Base-by-base conservation (phyloP, 2,797 vertebrate genomes). In the Varecia variegata region DNA sequence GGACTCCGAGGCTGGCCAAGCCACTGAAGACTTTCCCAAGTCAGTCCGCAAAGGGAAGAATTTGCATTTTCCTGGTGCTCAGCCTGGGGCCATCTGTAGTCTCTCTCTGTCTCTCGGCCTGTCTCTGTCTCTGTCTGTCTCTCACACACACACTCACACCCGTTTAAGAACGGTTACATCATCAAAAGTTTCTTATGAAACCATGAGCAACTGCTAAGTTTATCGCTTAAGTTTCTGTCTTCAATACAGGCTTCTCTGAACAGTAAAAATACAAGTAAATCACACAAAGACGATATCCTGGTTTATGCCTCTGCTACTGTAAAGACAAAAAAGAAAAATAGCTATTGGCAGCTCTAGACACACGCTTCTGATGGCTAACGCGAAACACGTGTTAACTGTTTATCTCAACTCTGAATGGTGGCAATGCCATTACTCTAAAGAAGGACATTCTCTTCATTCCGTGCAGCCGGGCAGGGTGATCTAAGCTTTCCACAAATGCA, bases 21-120 rank as follows among this genome's bases (percentile, higher is more conserved):
- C 96, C 50, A 4, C 68, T 38, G 60, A 95, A 88, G 93, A 93
- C 73, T 70, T 88, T 88, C 68, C 35, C 71, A 67, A 73, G 68
- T 74, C 74, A 62, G 40, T 5, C 2, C 23, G 35, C 43, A 60
- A 27, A 52, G 7, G 25, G 35, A 21, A 85, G 58, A 76, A 77
- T 60, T 30, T 52, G 38, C 43, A 15, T 89, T 92, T 76, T 93
- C 67, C 15, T 60, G 45, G 7, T 35, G 68, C 30, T 70, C 21
- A 18, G 38, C 71, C 76, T 67, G 54, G n/a, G 23, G 32, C 30
- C 68, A 40, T 60, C 45, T 54, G 3, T 47, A 32, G n/a, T 23
- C 6, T 47, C 82, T 50, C 88, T 56, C 1, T 87, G 20, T 50
- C 30, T 76, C 43, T 68, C 9, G 3, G 7, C 20, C 2, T 68